Conservation (phyloP, 2,113 vertebrate genomes). For the Ginglymostoma cirratum region DNA sequence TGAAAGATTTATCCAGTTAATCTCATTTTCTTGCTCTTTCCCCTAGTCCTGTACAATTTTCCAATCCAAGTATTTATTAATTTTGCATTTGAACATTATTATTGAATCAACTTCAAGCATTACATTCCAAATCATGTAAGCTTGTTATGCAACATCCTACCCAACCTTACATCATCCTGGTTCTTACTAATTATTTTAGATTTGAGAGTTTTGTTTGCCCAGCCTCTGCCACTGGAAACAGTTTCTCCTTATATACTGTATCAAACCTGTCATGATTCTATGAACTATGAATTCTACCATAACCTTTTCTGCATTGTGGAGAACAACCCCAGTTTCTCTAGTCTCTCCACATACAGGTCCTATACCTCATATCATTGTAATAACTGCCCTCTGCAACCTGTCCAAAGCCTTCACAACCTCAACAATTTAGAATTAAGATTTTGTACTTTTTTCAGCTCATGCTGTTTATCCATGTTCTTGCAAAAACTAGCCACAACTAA, state of each 20-base stretch:
- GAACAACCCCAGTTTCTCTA: background rate
- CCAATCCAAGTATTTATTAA: background rate
- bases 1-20: background rate
- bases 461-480: background rate
- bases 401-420: background rate
- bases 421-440: background rate
- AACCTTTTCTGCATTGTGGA: background rate
- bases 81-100: background rate
- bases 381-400: background rate
- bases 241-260: background rate
- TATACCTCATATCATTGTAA: background rate
- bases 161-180: background rate
- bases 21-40: background rate
- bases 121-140: background rate
- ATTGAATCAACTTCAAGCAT: background rate
- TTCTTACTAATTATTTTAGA: background rate
- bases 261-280: background rate
- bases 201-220: background rate
- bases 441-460: background rate
- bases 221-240: background rate
- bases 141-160: background rate
- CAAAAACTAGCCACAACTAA: background rate
- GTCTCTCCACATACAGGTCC: background rate
- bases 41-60: background rate
- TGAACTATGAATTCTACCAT: background rate